A percentile compares a stretch with the other conserved stretches of the same genome.
Conservation (phyloP, 2,113 vertebrate species). For the Ceyx margarethae region DNA sequence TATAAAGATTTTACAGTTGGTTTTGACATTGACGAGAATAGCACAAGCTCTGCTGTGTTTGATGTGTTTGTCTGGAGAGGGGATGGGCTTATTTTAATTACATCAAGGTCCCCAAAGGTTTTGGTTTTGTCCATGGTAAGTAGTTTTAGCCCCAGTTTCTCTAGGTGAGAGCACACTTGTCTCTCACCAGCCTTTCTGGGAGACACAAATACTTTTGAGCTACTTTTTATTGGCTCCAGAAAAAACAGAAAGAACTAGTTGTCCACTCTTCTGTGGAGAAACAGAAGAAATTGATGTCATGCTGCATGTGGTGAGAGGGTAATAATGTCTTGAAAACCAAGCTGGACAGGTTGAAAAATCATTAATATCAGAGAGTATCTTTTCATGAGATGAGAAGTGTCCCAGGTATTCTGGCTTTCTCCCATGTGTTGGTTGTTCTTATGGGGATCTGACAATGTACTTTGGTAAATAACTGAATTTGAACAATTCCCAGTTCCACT, state of each 20-base stretch:
- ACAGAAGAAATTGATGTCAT: background rate
- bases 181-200: background rate
- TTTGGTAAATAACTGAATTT: background rate
- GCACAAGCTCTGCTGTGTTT: background rate
- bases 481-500: background rate
- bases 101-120: background rate
- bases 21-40: background rate
- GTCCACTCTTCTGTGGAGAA: background rate
- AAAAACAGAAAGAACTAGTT: background rate
- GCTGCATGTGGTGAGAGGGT: background rate
- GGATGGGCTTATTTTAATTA: background rate
- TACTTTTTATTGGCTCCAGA: background rate
- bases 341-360: background rate
- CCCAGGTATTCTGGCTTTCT: fast-evolving
- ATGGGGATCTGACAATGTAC: background rate
- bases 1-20: background rate
- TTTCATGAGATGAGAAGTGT: background rate
- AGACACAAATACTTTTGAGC: background rate
- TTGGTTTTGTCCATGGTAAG: background rate
- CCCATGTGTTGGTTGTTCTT: background rate
- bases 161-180: background rate
- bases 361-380: background rate
- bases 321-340: background rate
- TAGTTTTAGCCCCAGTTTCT: background rate
- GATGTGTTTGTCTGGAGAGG: background rate